These are phyloP conservation scores for Noturus placidus DNA, from an alignment of 2,113 vertebrate species.

Conservation along the genomic window DNA sequence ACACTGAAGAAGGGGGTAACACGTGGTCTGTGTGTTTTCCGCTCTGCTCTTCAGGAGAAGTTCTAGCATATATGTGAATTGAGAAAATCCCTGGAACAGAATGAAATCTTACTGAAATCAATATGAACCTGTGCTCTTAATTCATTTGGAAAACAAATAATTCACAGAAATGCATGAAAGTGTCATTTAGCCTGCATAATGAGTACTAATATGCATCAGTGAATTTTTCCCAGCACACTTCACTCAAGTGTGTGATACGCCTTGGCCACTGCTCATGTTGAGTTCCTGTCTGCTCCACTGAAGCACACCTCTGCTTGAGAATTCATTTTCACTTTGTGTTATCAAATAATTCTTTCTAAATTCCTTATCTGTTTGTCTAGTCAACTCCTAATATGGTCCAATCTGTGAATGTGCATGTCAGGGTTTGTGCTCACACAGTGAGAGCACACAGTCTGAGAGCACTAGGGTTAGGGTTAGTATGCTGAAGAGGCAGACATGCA, in stretches of 20 bases:
- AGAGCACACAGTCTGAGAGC: constrained; percentile 31
- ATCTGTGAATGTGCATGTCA: neutral
- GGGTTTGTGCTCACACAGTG: constrained; percentile 15
- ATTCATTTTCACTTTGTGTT: constrained; percentile 61
- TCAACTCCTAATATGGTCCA: neutral
- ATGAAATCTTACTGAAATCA: neutral
- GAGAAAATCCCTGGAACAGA: constrained; percentile 6
- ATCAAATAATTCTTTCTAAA: constrained; percentile 51
- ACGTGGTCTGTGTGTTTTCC: neutral
- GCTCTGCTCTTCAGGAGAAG: neutral
- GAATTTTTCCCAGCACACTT: neutral
- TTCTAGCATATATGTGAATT: constrained; percentile 18
- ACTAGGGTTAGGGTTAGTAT: constrained; percentile 18
- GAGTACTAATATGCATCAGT: neutral
- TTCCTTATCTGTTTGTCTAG: constrained; percentile 13
- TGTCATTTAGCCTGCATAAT: constrained; percentile 5
- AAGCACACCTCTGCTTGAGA: constrained; percentile 52
- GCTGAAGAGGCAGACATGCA: constrained; percentile 1
- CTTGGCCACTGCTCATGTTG: constrained; percentile 3
- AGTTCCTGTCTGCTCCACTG: constrained; percentile 48
- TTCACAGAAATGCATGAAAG: constrained; percentile 15
- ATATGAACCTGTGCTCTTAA: neutral
- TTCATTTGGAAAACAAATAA: neutral
- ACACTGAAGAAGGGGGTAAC: neutral
- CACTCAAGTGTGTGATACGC: constrained; percentile 1